phyloP scores from a whole-genome alignment of 2,888 invertebrate species.

The Lepetodrilus schrolli region DNA sequence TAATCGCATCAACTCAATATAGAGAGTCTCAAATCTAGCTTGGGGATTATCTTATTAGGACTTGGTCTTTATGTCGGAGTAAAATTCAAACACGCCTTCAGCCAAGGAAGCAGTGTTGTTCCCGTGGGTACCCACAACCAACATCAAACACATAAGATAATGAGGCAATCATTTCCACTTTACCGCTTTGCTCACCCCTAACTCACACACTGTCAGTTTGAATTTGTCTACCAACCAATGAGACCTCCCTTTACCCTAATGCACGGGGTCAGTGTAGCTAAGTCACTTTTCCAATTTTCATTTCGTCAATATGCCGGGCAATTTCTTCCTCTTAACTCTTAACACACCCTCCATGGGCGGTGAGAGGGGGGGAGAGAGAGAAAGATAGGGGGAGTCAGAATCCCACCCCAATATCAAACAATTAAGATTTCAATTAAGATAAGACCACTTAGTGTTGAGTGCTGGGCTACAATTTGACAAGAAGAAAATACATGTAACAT shows the following conservation, averaged over 20 bases:
- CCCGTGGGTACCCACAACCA: constrained; percentile 8
- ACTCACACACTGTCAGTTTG: constrained; percentile 34
- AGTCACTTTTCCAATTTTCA: constrained; percentile 6
- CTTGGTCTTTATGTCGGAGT: background rate
- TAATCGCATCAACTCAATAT: constrained; percentile 16
- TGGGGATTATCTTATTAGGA: constrained; percentile 18
- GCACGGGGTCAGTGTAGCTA: background rate
- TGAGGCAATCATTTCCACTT: constrained; percentile 41
- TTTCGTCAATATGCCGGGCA: background rate
- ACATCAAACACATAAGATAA: constrained; percentile 41
- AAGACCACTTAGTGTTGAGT: background rate
- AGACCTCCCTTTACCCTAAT: background rate
- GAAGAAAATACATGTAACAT: constrained; percentile 15
- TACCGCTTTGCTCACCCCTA: constrained; percentile 26
- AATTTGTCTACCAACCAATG: constrained; percentile 37
- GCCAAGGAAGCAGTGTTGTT: constrained; percentile 7
- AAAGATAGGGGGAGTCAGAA: too few relatives aligned
- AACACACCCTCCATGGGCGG: background rate
- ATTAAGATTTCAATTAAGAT: constrained; percentile 32
- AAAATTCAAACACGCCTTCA: constrained; percentile 13
- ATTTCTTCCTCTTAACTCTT: background rate
- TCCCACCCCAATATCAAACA: constrained; percentile 18
- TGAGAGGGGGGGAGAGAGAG: too few relatives aligned
- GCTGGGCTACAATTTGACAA: constrained; percentile 15
- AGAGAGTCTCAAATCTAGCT: background rate